These are phyloP conservation scores for Latrodectus elegans DNA, from an alignment of 2,888 invertebrate species.

Conservation along the genomic window DNA sequence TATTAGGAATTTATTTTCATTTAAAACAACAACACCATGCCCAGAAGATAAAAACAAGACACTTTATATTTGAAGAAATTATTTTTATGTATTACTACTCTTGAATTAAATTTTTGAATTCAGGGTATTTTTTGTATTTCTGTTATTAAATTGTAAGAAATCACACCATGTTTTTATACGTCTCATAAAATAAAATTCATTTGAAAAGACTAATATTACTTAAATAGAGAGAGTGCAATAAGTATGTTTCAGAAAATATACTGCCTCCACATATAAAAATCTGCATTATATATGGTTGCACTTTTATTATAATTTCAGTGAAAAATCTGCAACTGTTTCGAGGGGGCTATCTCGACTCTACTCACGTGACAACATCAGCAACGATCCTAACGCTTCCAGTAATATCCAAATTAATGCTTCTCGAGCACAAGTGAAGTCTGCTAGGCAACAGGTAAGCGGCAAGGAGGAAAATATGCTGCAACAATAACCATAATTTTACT, in stretches of 20 bases:
- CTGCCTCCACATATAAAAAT: neutral
- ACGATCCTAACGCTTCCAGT: neutral
- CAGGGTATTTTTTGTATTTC: too few species aligned
- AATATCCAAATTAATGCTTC: conserved; percentile 3
- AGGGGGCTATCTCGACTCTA: neutral
- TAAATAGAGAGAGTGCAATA: neutral
- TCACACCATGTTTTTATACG: too few species aligned
- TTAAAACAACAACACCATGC: too few species aligned
- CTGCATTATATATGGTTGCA: neutral
- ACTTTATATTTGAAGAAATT: too few species aligned
- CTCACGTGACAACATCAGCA: conserved; percentile 23
- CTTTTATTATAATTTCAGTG: neutral
- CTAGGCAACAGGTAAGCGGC: conserved; percentile 73
- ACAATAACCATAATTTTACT: too few species aligned
- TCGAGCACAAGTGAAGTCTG: conserved; percentile 71
- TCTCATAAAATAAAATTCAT: too few species aligned
- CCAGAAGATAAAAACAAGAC: too few species aligned
- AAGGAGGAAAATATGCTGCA: too few species aligned
- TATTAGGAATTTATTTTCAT: too few species aligned
- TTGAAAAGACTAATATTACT: neutral
- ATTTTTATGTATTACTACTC: too few species aligned
- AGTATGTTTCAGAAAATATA: neutral
- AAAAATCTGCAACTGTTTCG: neutral
- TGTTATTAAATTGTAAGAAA: too few species aligned
- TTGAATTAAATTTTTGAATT: too few species aligned